Evolutionary conservation across 2,888 invertebrate genomes (phyloP), one percentile per base, ranked within the genome.

Genomic region (Thyatira batis): DNA sequence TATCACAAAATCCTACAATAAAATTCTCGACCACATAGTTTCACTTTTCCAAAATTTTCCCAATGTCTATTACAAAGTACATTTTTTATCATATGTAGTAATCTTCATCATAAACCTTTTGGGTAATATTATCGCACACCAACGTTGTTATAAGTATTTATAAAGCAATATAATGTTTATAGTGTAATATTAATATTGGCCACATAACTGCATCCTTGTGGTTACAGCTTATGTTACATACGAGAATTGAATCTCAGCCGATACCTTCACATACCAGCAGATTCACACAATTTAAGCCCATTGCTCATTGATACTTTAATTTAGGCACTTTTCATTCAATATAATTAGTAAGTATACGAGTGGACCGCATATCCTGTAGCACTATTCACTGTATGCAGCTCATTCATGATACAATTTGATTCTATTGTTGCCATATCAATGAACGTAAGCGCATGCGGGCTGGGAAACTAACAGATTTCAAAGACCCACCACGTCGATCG

Each of bases 401-500:
- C 1, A 33, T 33, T 33, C 8, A 39, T 5, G 13, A 33, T 39
- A 39, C 8, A 17, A 17, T 13, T 33, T 33, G 5, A 33, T 39
- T 30, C 30, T 30, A 11, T 30, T 30, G 30, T 30, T 11, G n/a
- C 9, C 39, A 4, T 11, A 39, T 33, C 39, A 39, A 39, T 39
- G 39, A 39, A 39, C 39, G 28, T 27, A 20, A 17, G 45, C 20
- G 10, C 27, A 48, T 48, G 17, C 17, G 48, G 48, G 30, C n/a
- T 20, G 43, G 39, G 20, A 20, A 48, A 43, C 20, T 33, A 21
- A 27, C 60, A 56, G 57, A 20, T 57, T 61, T 59, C 61, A 39
- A 72, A 73, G 75, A 71, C 69, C 69, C 60, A 64, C 78, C 67
- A 63, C 76, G 63, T 69, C 66, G 53, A 62, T 69, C 65, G 67